phyloP scores from a whole-genome alignment of 2,797 vertebrate species.

The Chiloscyllium punctatum region DNA sequence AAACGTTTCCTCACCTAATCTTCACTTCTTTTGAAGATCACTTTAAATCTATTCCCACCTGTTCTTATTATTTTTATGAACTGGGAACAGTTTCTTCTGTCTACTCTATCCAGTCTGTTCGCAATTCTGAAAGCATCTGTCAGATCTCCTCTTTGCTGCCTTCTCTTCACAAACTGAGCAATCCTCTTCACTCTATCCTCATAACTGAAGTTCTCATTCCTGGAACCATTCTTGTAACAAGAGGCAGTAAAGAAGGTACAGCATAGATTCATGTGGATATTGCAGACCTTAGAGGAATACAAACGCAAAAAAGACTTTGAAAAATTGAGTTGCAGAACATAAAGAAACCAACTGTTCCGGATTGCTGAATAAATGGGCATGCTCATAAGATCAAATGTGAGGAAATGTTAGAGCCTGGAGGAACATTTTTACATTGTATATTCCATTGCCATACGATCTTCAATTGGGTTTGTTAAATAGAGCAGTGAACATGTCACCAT shows the following conservation, averaged over 20 bases:
- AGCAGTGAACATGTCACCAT: neutral
- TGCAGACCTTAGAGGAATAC: neutral
- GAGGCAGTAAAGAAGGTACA: neutral
- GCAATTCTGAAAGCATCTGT: too few relatives aligned
- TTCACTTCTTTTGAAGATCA: too few relatives aligned
- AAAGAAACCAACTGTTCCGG: neutral
- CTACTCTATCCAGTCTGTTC: too few relatives aligned
- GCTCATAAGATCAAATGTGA: neutral
- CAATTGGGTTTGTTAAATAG: neutral
- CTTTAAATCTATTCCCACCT: too few relatives aligned
- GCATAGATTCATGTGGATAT: neutral
- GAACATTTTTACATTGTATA: neutral
- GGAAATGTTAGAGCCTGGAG: neutral
- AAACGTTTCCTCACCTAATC: too few relatives aligned
- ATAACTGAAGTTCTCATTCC: too few relatives aligned
- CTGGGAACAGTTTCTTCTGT: too few relatives aligned
- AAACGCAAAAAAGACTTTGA: neutral
- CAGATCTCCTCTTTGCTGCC: too few relatives aligned
- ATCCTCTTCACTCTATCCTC: too few relatives aligned
- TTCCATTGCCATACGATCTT: neutral
- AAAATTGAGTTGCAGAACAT: neutral
- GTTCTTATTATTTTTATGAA: too few relatives aligned
- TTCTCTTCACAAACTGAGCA: too few relatives aligned
- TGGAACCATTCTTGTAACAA: too few relatives aligned
- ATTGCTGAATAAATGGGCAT: neutral